Evolutionary conservation across 2,113 vertebrate species (phyloP).

Genomic region (Amazona vittata): DNA sequence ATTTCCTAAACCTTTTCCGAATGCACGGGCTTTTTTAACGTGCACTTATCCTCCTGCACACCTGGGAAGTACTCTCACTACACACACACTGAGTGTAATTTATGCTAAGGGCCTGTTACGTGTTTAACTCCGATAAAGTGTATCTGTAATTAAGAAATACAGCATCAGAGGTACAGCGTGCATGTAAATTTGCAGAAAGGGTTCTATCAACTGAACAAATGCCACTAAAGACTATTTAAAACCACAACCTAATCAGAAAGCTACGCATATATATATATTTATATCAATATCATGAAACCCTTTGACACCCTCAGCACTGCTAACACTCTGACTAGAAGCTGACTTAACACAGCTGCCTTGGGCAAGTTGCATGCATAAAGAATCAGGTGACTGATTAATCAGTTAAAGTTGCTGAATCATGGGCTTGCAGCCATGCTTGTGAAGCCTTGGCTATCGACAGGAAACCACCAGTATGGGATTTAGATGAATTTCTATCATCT

Average conservation of each 20-base stretch:
- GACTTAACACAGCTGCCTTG: constrained; percentile 35
- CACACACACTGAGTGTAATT: neutral
- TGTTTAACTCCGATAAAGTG: constrained; percentile 45
- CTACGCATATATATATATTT: neutral
- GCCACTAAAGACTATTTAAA: neutral
- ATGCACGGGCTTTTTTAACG: neutral
- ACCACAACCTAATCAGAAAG: constrained; percentile 36
- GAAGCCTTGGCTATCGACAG: neutral
- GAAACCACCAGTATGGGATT: neutral
- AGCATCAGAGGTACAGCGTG: neutral
- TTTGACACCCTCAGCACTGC: constrained; percentile 54
- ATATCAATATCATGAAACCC: constrained; percentile 35
- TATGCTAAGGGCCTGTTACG: constrained; percentile 31
- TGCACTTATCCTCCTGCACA: neutral
- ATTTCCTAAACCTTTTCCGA: neutral
- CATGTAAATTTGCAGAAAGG: constrained; percentile 18
- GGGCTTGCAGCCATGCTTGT: constrained; percentile 13
- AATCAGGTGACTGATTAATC: constrained; percentile 46
- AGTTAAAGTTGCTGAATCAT: constrained; percentile 58
- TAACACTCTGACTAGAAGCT: constrained; percentile 19
- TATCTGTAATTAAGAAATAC: constrained; percentile 10
- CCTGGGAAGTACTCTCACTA: constrained; percentile 4
- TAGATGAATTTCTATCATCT: constrained; percentile 26
- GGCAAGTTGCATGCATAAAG: constrained; percentile 48
- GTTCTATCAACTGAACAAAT: neutral